Conservation (phyloP, 2,888 invertebrate species). For the Pyrgus malvae region DNA sequence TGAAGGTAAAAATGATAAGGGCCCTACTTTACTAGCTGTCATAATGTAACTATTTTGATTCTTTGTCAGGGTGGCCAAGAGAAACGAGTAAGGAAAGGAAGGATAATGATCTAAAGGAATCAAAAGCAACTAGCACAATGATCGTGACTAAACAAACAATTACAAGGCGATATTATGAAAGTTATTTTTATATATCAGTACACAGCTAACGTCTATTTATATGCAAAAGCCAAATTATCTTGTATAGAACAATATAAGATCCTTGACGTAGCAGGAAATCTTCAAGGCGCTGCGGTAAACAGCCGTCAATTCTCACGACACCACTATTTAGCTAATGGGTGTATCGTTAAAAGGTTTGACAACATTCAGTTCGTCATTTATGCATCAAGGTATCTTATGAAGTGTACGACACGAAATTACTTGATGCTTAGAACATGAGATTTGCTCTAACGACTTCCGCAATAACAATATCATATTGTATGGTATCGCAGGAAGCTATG, state of each 20-base stretch:
- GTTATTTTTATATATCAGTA: not conserved
- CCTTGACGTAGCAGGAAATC: conserved; percentile 19
- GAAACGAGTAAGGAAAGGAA: no score
- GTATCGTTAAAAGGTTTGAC: conserved; percentile 11
- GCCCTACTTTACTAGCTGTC: no score
- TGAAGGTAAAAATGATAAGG: no score
- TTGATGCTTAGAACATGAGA: not conserved
- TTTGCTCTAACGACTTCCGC: not conserved
- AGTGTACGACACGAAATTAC: not conserved
- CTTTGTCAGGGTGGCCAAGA: no score
- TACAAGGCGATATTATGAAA: no score
- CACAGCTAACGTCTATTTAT: not conserved
- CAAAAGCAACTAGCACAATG: no score
- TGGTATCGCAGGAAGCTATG: no score
- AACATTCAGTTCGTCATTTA: not conserved
- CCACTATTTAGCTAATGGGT: conserved; percentile 17
- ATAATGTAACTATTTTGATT: no score
- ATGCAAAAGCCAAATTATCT: not conserved
- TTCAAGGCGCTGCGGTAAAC: not conserved
- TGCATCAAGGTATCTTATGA: not conserved
- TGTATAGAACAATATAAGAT: conserved; percentile 3
- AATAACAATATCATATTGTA: not conserved
- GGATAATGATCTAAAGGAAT: no score
- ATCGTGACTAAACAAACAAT: not conserved
- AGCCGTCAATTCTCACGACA: conserved; percentile 11